Evolutionary conservation across 1,140 invertebrate species (phyloP), one percentile per base, ranked within the genome.

Genomic region (Sycobia sp.): DNA sequence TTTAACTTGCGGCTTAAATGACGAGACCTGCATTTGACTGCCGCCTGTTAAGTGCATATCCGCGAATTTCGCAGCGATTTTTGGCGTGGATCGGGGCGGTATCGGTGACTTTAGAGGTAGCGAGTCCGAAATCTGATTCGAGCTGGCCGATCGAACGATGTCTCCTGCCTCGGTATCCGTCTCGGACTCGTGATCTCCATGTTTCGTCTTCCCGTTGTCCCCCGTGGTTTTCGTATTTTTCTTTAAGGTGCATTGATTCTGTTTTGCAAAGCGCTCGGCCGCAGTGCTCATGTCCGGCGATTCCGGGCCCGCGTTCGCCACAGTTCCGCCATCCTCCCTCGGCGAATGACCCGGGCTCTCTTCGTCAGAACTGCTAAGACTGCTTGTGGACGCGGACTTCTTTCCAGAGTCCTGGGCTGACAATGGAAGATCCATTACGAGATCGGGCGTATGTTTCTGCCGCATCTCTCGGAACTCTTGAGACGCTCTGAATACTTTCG

Each of bases 391-490:
- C 1, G 80, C 75, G 0, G 82, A 83, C 53, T 83, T 85, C 25
- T 83, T 82, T 13, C 71, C 70, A 0, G 71, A 69, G 44, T 85
- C 82, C 67, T 86, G 84, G 0, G 83, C 77, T 4, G 80, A 75
- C 3, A 88, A 69, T 9, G 93, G 93, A 47, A 95, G 79, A 77
- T 94, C 92, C 85, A 94, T 90, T 27, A 96, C 92, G n/a, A 96
- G 81, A 78, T 96, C 93, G 1, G 93, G 93, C 2, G 93, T 90
- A 66, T 90, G 88, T 66, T 89, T 89, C 71, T 82, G 86, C 50
- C 83, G 79, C 77, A 85, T 71, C 60, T 84, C 79, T 66, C 84
- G 71, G 66, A 86, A 76, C 65, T 81, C 78, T 68, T 82, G 76
- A 0, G 77, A 79, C 0, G 68, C 56, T 1, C 80, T 73, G 32